Base-by-base conservation (phyloP, 2,113 vertebrate species). In the Salvator merianae region DNA sequence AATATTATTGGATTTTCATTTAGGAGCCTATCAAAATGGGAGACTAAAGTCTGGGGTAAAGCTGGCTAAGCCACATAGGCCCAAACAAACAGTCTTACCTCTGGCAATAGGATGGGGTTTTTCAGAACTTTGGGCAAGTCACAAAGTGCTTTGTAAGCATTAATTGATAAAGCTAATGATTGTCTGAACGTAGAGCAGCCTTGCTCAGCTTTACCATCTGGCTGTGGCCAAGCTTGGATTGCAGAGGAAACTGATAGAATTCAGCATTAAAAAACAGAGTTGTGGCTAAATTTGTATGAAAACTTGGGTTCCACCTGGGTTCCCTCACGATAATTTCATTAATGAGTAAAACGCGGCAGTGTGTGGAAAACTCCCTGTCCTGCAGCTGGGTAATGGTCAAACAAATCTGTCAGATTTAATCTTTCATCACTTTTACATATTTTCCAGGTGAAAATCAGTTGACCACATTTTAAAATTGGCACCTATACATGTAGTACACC, bases 1-100 rank as follows among this genome's bases (percentile, higher is more conserved):
- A 90, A 93, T 94, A 76, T 91, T 81, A 93, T 88, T 91, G 92
- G 91, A 93, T 94, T 95, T 94, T 94, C 92, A 92, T 94, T 93
- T 92, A 85, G 91, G 83, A 86, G 34, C 91, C 92, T 92, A 92
- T 92, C 92, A 88, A 91, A 94, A 91, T 86, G 89, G 86, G 86
- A 79, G 91, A 93, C 88, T 89, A 88, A 92, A 93, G 88, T 84
- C 92, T 87, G 88, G 90, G 68, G 66, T 59, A 78, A 82, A 87
- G 93, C 92, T 79, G 89, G 90, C 91, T 94, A 92, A 92, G 92
- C 90, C 91, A 90, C 85, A 90, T 73, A 90, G 91, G 91, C 86
- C 93, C 80, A 91, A 94, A 93, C 92, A 94, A 93, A 90, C 88
- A 89, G 88, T 10, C 70, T 87, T 87, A 22, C 88, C 88, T 89